phyloP scores from a whole-genome alignment of 1,140 invertebrate species.

The Parasteatoda tepidariorum region DNA sequence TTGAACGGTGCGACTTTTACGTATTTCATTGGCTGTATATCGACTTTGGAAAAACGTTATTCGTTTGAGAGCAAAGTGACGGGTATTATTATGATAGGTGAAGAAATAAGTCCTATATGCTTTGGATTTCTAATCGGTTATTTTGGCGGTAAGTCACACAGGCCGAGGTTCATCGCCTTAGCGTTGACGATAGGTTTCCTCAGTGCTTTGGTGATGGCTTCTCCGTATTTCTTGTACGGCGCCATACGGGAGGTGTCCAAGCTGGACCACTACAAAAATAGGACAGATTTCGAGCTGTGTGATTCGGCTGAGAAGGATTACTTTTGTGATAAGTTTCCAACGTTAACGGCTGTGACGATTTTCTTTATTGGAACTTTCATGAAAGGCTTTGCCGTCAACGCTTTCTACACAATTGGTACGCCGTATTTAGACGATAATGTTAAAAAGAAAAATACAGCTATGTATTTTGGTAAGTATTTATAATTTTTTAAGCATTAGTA shows the following conservation, averaged over 20 bases:
- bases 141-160: conserved; percentile 76
- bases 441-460: conserved; percentile 65
- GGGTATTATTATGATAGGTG: conserved; percentile 69
- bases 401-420: conserved; percentile 64
- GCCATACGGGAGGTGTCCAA: conserved; percentile 38
- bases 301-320: not conserved
- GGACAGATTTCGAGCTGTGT: conserved; percentile 9
- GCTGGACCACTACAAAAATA: conserved; percentile 5
- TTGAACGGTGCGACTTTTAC: conserved; percentile 80
- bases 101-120: conserved; percentile 60
- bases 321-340: conserved; percentile 1
- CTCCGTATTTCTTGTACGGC: conserved; percentile 79
- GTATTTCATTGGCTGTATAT: conserved; percentile 82
- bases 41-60: conserved; percentile 83
- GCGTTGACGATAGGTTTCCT: conserved; percentile 78
- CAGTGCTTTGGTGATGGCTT: conserved; percentile 75
- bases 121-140: conserved; percentile 72
- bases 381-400: conserved; percentile 60
- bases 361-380: conserved; percentile 61
- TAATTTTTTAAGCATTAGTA: no score
- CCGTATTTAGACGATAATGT: conserved; percentile 68
- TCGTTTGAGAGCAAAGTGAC: conserved; percentile 82
- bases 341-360: conserved; percentile 20
- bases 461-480: conserved; percentile 62
- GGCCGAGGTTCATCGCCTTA: conserved; percentile 77